Base-by-base conservation (phyloP, 2,797 vertebrate genomes). In the Sebastolobus alascanus region DNA sequence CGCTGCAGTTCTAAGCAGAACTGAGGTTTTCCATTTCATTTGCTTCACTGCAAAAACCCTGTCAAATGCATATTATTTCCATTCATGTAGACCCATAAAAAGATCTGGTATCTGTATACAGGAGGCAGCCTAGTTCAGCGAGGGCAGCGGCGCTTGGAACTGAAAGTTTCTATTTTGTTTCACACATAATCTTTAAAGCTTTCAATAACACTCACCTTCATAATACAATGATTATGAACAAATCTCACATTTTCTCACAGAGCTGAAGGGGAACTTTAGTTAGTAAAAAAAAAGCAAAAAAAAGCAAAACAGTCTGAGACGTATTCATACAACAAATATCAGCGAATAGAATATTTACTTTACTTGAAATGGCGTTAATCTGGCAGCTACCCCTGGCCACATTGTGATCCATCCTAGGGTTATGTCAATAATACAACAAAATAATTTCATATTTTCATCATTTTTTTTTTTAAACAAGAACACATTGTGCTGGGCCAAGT, bases 111-210 rank as follows among this genome's bases (percentile, higher is more conserved):
- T 88, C 88, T 77, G 77, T 77, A 75, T 84, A 82, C 73, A 86
- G 89, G 92, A 92, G 90, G 92, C 90, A 92, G 90, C 73, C 82
- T 77, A 80, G 87, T 86, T 91, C 87, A 87, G 81, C 74, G 82
- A 93, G 86, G 87, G 86, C 72, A 83, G 79, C 85, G 43, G 80
- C 69, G 35, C 85, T 91, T 90, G 84, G 92, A 95, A 91, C 91
- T 94, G 94, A 95, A 95, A 92, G 89, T 91, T 90, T 89, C 82
- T 82, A 77, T 90, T 93, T 88, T 75, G 65, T 87, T 92, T 89
- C 79, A 86, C 89, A 93, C 87, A 61, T 90, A 86, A 84, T 87
- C 81, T 84, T 95, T 94, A 95, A 95, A 95, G 93, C 94, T 95
- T 94, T 94, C 90, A 86, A 75, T 72, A 77, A 89, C 83, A 90